A percentile compares a stretch with the other conserved stretches of the same genome.
Conservation (phyloP, 2,797 vertebrate species). For the Schizopygopsis pylzovi region DNA sequence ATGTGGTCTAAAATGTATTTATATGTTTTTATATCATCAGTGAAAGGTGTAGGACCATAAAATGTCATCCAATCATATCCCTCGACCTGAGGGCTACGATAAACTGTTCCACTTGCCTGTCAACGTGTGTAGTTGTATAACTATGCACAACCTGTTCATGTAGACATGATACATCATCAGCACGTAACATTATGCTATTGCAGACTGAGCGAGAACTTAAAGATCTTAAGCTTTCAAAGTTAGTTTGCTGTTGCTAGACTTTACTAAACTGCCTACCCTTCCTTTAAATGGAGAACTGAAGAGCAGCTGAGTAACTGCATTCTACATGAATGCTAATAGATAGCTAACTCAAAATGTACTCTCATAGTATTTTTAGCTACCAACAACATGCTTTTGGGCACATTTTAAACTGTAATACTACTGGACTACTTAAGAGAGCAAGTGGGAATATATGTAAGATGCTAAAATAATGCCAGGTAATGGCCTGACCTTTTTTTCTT, state of each 20-base stretch:
- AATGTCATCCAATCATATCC: background rate
- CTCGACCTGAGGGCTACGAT: too few relatives aligned
- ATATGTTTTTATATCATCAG: background rate
- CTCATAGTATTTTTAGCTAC: background rate
- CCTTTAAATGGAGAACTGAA: background rate
- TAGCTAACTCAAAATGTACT: background rate
- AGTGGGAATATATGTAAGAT: conserved; percentile 5
- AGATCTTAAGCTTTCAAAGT: too few relatives aligned
- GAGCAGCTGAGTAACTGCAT: background rate
- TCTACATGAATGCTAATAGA: background rate
- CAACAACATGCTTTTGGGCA: background rate
- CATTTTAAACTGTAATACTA: background rate
- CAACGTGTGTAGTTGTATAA: too few relatives aligned
- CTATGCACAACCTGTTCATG: background rate
- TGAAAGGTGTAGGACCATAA: background rate
- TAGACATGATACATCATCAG: background rate
- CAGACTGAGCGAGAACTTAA: background rate
- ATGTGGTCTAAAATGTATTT: too few relatives aligned
- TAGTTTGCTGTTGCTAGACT: too few relatives aligned
- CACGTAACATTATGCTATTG: too few relatives aligned
- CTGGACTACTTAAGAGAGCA: background rate
- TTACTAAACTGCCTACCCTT: too few relatives aligned
- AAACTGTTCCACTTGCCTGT: background rate
- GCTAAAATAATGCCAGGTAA: conserved; percentile 31
- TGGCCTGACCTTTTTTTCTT: conserved; percentile 31